Base-by-base conservation (phyloP, 1,140 invertebrate genomes). In the Hypothenemus hampei region DNA sequence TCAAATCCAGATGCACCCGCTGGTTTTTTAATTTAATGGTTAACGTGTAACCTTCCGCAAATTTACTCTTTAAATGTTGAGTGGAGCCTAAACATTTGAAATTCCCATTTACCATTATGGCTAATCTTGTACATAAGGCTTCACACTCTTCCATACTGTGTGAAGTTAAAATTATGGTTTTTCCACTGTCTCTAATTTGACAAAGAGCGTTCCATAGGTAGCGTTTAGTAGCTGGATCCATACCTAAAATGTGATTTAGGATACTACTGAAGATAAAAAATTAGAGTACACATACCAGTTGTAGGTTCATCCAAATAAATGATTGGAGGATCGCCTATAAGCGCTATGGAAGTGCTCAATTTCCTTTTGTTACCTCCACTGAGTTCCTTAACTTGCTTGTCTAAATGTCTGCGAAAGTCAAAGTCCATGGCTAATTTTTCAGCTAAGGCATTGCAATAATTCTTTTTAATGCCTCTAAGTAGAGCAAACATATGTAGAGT, bases 321-420 rank as follows among this genome's bases (percentile, higher is more conserved):
- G 11, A 97, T 78, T 8, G 86, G 80, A 4, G 92, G 89, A 75
- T 93, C 85, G n/a, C 91, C 93, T 24, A 97, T 79, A 19, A 97
- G 72, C 5, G 95, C 88, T 40, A 99, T 82, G 0, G 93, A 93
- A 31, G 93, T 91, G 60, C 90, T 96, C 19, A 99, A 73, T 71
- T 98, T 97, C 35, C 95, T 79, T 69, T 95, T 97, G 61, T 97
- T 98, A 0, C 95, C 96, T 11, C 92, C 92, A 67, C 91, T 95
- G 64, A 86, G 88, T 71, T 74, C 78, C 58, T 71, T 72, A 15
- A 82, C 77, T 67, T 75, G 59, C 50, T 79, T 80, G 47, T 80
- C 72, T 3, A 80, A 59, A 66, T 80, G 76, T 44, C 75, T 71
- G 10, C 62, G 57, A 61, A 78, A 79, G 31, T 77, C 75, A 11